Evolutionary conservation across 2,888 invertebrate species (phyloP).

Genomic region (Habrosyne pyritoides): DNA sequence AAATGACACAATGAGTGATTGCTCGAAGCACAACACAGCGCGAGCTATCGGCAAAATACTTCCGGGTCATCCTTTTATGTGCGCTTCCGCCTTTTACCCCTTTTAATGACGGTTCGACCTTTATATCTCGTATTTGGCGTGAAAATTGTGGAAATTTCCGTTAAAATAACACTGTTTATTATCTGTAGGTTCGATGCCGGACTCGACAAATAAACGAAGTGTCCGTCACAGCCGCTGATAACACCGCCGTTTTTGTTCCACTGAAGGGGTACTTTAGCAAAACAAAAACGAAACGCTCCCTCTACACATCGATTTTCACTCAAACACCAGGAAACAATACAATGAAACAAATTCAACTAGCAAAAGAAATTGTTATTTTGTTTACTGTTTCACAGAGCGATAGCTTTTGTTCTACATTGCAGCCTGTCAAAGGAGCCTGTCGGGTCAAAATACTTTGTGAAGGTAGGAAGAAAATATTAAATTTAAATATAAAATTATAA

Average conservation of each 20-base stretch:
- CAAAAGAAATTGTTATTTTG: constrained; percentile 1
- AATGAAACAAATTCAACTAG: constrained; percentile 6
- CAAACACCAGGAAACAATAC: constrained; percentile 15
- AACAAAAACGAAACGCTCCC: constrained; percentile 11
- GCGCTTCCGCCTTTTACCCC: constrained; percentile 47
- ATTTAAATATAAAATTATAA: too few relatives aligned
- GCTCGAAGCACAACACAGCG: constrained; percentile 15
- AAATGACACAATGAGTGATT: constrained; percentile 25
- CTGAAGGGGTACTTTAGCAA: constrained; percentile 7
- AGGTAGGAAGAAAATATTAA: background rate
- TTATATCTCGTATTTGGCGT: constrained; percentile 43
- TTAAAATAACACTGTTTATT: constrained; percentile 27
- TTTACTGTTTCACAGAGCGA: background rate
- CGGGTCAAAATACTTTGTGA: background rate
- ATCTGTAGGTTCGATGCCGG: constrained; percentile 16
- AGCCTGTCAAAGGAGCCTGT: background rate
- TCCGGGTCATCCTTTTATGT: constrained; percentile 43
- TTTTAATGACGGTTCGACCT: constrained; percentile 54
- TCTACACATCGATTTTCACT: constrained; percentile 27
- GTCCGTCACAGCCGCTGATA: constrained; percentile 27
- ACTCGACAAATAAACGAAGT: constrained; percentile 25
- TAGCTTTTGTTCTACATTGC: background rate
- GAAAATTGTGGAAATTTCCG: constrained; percentile 41
- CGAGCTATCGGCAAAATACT: constrained; percentile 34
- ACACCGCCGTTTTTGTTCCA: constrained; percentile 28